Evolutionary conservation across 2,888 invertebrate genomes (phyloP).

Genomic region (Tachina fera): DNA sequence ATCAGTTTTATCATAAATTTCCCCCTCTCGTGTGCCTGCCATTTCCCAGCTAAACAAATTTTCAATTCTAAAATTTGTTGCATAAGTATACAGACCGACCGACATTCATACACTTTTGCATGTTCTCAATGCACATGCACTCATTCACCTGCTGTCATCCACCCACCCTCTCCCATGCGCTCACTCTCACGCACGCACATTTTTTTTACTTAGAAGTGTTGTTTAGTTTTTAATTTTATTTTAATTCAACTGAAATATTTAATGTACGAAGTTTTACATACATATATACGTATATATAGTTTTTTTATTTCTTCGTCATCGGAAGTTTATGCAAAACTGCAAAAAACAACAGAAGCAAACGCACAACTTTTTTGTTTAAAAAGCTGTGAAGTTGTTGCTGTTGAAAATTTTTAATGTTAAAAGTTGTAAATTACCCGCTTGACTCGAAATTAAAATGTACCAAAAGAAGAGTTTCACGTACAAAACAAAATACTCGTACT

Average conservation of each 20-base stretch:
- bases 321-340: slow-evolving; percentile 40
- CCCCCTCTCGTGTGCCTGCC: slow-evolving; percentile 2
- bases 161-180: not conserved
- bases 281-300: not conserved
- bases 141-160: slow-evolving; percentile 1
- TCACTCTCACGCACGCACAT: not conserved
- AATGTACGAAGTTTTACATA: slow-evolving; percentile 39
- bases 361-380: slow-evolving; percentile 36
- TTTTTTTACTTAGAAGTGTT: slow-evolving; percentile 32
- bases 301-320: not conserved
- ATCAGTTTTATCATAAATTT: slow-evolving; percentile 60
- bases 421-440: slow-evolving; percentile 71
- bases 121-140: not conserved
- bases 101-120: not conserved
- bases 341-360: slow-evolving; percentile 29
- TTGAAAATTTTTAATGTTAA: slow-evolving; percentile 59
- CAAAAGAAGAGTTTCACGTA: slow-evolving; percentile 42
- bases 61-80: slow-evolving; percentile 50
- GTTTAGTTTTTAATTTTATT: slow-evolving; percentile 63
- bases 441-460: slow-evolving; percentile 69
- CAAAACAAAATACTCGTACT: slow-evolving; percentile 30
- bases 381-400: slow-evolving; percentile 54
- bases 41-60: slow-evolving; percentile 60
- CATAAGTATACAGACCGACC: slow-evolving; percentile 17
- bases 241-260: slow-evolving; percentile 52